Conservation (phyloP, 2,888 invertebrate genomes). For the Leptopilina drosophilae region DNA sequence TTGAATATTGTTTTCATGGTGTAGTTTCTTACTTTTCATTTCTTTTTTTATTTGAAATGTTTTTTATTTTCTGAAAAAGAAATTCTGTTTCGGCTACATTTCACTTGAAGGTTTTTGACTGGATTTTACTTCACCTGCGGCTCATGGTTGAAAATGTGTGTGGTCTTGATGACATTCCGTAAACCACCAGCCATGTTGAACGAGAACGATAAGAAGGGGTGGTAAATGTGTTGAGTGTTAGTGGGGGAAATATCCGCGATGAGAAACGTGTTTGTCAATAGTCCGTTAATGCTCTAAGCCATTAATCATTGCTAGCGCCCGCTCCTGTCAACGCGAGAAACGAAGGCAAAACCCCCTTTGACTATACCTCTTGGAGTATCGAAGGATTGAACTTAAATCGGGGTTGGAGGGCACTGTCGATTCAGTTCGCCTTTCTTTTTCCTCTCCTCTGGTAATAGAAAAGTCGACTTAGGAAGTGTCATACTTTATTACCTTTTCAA, state of each 20-base stretch:
- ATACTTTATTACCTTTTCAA: background rate
- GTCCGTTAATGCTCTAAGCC: constrained; percentile 78
- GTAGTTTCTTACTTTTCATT: too few relatives aligned
- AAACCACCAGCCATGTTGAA: constrained; percentile 43
- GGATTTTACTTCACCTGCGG: constrained; percentile 23
- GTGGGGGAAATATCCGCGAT: constrained; percentile 58
- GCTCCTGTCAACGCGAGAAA: constrained; percentile 71
- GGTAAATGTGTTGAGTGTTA: constrained; percentile 35
- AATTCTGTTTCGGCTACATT: background rate
- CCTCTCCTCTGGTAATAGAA: constrained; percentile 20
- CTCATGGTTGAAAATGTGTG: background rate
- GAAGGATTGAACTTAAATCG: background rate
- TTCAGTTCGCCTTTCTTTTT: constrained; percentile 15
- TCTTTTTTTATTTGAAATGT: too few relatives aligned
- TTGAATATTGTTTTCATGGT: too few relatives aligned
- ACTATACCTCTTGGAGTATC: constrained; percentile 46
- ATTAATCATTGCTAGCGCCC: constrained; percentile 76
- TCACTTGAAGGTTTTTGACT: background rate
- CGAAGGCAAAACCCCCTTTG: constrained; percentile 61
- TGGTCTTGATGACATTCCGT: constrained; percentile 23
- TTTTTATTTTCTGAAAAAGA: too few relatives aligned
- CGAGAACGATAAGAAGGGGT: constrained; percentile 46
- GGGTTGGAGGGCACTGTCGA: constrained; percentile 50
- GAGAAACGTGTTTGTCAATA: constrained; percentile 77
- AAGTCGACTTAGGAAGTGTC: background rate